These are phyloP conservation scores for Hydrolagus affinis DNA, from an alignment of 2,113 vertebrate genomes.

Conservation along the genomic window DNA sequence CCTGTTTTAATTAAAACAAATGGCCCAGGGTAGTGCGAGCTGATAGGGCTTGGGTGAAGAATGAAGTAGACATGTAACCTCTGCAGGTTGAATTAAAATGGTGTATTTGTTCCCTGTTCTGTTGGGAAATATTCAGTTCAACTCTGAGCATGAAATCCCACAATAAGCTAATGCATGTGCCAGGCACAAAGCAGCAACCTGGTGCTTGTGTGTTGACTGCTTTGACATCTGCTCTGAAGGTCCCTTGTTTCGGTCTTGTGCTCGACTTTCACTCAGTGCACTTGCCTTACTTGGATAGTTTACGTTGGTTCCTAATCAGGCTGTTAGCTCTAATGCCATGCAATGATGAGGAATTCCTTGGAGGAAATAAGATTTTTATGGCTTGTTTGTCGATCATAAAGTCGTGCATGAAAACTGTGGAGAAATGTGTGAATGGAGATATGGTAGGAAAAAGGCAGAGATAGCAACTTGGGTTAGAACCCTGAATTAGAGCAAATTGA, in stretches of 20 bases:
- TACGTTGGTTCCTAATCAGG: background rate
- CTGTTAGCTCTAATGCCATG: background rate
- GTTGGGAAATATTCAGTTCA: background rate
- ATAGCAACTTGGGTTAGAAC: no score
- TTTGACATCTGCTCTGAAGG: background rate
- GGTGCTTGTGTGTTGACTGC: background rate
- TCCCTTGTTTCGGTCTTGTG: background rate
- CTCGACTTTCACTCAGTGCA: background rate
- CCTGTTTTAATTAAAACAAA: slow-evolving; percentile 44
- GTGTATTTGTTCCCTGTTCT: background rate
- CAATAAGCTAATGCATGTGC: background rate
- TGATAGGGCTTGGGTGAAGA: background rate
- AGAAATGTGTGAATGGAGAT: no score
- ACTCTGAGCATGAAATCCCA: background rate
- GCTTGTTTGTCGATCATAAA: no score
- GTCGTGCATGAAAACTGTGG: no score
- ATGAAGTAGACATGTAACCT: background rate
- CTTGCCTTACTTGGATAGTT: background rate
- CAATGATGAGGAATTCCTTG: background rate
- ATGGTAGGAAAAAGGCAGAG: no score
- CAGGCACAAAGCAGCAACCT: background rate
- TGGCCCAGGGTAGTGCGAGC: background rate
- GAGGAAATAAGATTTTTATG: background rate
- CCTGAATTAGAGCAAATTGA: no score
- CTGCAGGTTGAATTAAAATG: background rate